Evolutionary conservation across 2,797 vertebrate genomes (phyloP).

Genomic region (Pempheris klunzingeri): DNA sequence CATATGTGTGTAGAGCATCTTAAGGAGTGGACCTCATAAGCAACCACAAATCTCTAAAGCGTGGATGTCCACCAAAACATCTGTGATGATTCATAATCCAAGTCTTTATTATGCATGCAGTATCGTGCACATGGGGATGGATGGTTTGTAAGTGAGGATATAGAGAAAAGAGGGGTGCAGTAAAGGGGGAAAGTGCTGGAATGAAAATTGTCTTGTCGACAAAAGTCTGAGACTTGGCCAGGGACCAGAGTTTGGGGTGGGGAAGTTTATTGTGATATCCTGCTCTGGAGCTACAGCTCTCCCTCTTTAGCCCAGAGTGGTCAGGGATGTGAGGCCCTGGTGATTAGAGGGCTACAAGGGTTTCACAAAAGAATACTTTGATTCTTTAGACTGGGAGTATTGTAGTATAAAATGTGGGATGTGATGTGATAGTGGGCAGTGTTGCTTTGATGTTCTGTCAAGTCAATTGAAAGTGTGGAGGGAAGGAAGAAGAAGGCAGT

Average conservation of each 20-base stretch:
- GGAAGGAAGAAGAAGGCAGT: constrained; percentile 12
- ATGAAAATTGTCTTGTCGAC: constrained; percentile 81
- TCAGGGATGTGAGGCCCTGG: constrained; percentile 51
- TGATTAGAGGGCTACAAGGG: constrained; percentile 30
- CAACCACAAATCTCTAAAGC: constrained; percentile 56
- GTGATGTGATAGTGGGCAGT: constrained; percentile 22
- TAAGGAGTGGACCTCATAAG: constrained; percentile 57
- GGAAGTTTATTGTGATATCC: constrained; percentile 77
- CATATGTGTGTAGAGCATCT: constrained; percentile 67
- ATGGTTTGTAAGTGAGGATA: constrained; percentile 73
- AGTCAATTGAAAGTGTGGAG: constrained; percentile 7
- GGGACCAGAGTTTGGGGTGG: constrained; percentile 64
- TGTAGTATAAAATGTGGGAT: constrained; percentile 40
- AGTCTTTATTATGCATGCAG: constrained; percentile 62
- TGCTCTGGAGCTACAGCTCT: constrained; percentile 50
- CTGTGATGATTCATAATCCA: constrained; percentile 67
- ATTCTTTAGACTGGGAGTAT: constrained; percentile 20
- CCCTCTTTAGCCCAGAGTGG: constrained; percentile 49
- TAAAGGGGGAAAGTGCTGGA: constrained; percentile 60
- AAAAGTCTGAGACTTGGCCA: constrained; percentile 81
- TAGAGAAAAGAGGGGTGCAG: constrained; percentile 61
- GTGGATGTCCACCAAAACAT: constrained; percentile 72
- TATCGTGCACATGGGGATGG: constrained; percentile 70
- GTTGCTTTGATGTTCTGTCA: constrained; percentile 27
- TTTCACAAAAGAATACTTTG: constrained; percentile 42